phyloP scores from a whole-genome alignment of 2,888 invertebrate species.

The Elaeidobius kamerunicus region DNA sequence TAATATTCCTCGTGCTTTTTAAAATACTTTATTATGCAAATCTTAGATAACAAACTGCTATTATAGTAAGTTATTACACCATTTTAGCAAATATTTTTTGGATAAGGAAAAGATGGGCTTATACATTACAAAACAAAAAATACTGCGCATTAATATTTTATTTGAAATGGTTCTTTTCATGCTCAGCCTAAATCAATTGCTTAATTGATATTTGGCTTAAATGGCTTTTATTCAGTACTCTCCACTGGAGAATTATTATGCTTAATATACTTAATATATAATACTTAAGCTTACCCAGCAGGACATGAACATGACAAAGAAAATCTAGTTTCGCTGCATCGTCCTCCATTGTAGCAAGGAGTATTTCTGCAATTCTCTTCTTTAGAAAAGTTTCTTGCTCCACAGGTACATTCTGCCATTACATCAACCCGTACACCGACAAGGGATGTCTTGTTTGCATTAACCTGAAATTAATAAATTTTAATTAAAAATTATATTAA shows the following conservation, averaged over 20 bases:
- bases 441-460: constrained; percentile 94
- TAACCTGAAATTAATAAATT: constrained; percentile 47
- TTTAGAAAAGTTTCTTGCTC: constrained; percentile 88
- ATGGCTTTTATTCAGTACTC: no score
- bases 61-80: background rate
- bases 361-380: constrained; percentile 85
- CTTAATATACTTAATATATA: no score
- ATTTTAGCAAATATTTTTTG: background rate
- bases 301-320: constrained; percentile 90
- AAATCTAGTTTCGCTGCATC: constrained; percentile 88
- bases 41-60: background rate
- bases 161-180: no score
- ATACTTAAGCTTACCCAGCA: constrained; percentile 73
- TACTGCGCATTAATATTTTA: no score
- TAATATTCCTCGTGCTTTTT: background rate
- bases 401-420: constrained; percentile 89
- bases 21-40: background rate
- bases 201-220: no score
- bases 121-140: background rate
- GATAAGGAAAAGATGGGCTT: background rate
- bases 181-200: no score
- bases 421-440: constrained; percentile 95
- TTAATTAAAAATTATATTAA: no score
- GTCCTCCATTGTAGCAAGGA: constrained; percentile 94
- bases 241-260: no score